Percentiles rank a stretch among this genome's conserved stretches.
Conservation (phyloP, 37 sponge, comb jelly and placozoan species). For the Sycon ciliatum region DNA sequence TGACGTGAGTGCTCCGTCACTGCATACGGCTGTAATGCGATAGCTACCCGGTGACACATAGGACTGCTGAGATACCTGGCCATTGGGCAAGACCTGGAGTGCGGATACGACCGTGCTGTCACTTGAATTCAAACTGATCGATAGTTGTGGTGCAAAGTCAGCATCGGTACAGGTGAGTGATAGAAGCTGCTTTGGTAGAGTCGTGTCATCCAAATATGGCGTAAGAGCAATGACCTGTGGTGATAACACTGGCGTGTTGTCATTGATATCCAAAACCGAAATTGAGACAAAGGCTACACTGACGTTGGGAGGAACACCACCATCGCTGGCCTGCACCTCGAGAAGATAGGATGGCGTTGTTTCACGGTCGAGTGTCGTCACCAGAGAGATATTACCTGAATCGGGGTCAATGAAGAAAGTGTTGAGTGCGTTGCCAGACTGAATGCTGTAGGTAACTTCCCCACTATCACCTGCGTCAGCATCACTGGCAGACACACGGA, state of each 20-base stretch:
- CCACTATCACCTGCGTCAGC: not conserved
- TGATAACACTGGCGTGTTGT: not conserved
- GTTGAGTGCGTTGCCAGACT: not conserved
- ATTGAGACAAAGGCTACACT: not conserved
- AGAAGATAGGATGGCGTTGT: not conserved
- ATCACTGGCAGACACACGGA: not conserved
- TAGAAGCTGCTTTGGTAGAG: too few relatives aligned
- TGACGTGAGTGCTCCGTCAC: too few relatives aligned
- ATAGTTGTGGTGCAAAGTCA: too few relatives aligned
- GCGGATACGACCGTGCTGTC: too few relatives aligned
- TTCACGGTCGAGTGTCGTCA: not conserved
- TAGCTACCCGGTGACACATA: too few relatives aligned
- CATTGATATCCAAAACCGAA: slow-evolving; percentile 13
- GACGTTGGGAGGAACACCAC: not conserved
- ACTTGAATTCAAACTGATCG: too few relatives aligned
- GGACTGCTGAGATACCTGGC: too few relatives aligned
- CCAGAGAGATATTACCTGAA: not conserved
- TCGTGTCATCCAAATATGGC: too few relatives aligned
- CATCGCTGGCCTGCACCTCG: not conserved
- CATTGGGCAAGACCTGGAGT: too few relatives aligned
- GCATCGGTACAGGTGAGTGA: too few relatives aligned
- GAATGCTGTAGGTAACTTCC: not conserved
- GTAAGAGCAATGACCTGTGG: too few relatives aligned
- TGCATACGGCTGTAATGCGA: too few relatives aligned
- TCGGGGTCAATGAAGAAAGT: not conserved